Conservation (phyloP, 2,113 vertebrate species). For the Caloenas nicobarica region DNA sequence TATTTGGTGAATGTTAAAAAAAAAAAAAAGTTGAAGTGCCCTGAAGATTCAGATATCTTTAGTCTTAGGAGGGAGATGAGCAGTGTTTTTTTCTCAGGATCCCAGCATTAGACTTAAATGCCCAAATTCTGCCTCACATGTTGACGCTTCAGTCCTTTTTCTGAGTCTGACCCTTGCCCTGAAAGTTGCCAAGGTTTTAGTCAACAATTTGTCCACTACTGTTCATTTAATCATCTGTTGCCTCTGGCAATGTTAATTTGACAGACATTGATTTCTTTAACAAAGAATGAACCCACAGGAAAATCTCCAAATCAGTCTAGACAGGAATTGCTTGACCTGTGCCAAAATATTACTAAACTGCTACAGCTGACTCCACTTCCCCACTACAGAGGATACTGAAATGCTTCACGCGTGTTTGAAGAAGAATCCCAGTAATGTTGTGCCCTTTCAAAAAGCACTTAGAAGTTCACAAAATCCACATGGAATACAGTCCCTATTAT, state of each 20-base stretch:
- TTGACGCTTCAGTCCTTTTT: not conserved
- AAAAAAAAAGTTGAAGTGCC: not conserved
- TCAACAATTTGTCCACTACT: slow-evolving; percentile 26
- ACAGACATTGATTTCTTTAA: slow-evolving; percentile 31
- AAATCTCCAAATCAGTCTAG: slow-evolving; percentile 59
- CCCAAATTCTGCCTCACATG: not conserved
- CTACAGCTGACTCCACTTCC: slow-evolving; percentile 56
- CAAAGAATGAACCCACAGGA: slow-evolving; percentile 42
- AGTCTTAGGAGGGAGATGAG: not conserved
- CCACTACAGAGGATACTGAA: slow-evolving; percentile 2
- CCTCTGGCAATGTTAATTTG: slow-evolving; percentile 27
- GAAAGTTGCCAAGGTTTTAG: not conserved
- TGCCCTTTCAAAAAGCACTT: slow-evolving; percentile 36
- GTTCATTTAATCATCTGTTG: not conserved
- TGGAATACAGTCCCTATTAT: slow-evolving; percentile 23
- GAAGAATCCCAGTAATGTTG: slow-evolving; percentile 31
- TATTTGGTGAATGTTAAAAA: not conserved
- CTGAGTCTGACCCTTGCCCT: not conserved
- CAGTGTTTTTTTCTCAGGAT: not conserved
- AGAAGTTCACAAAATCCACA: slow-evolving; percentile 59
- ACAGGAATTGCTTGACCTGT: slow-evolving; percentile 46
- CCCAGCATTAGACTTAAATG: not conserved
- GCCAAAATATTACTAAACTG: slow-evolving; percentile 36
- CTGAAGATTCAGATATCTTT: not conserved
- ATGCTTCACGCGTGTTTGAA: slow-evolving; percentile 48